Conservation (phyloP, 2,113 vertebrate species). For the Anas platyrhynchos region DNA sequence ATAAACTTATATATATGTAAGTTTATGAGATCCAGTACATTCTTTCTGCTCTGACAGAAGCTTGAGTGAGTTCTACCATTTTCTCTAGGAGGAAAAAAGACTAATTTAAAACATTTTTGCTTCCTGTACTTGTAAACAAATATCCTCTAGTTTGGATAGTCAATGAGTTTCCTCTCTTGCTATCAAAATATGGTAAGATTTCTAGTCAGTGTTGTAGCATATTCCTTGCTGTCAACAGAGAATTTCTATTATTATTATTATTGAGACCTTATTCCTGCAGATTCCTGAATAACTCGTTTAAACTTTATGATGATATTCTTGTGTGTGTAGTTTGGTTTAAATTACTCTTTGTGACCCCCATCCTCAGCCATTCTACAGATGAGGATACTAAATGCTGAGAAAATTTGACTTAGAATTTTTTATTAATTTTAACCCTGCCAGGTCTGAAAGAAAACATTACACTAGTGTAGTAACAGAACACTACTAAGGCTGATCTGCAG, state of each 20-base stretch:
- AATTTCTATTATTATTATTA: background rate
- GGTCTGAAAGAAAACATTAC: background rate
- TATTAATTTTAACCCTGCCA: background rate
- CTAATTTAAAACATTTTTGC: rapidly evolving
- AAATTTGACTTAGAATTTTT: background rate
- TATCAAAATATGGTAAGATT: background rate
- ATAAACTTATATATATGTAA: no score
- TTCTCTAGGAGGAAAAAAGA: background rate
- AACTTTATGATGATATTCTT: background rate
- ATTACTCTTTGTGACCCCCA: background rate
- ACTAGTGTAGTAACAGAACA: no score
- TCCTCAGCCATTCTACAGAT: background rate
- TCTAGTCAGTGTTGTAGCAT: background rate
- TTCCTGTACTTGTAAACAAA: background rate
- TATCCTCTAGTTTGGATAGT: background rate
- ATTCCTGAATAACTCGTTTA: background rate
- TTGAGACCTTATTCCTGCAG: background rate
- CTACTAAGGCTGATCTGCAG: background rate
- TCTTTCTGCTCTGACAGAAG: background rate
- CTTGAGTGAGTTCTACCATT: background rate
- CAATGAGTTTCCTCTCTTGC: background rate
- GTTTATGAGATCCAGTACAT: background rate
- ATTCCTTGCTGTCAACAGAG: background rate
- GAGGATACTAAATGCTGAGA: background rate
- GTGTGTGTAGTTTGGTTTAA: background rate